These are phyloP conservation scores for Anas platyrhynchos DNA, from an alignment of 2,113 vertebrate genomes.

Conservation along the genomic window DNA sequence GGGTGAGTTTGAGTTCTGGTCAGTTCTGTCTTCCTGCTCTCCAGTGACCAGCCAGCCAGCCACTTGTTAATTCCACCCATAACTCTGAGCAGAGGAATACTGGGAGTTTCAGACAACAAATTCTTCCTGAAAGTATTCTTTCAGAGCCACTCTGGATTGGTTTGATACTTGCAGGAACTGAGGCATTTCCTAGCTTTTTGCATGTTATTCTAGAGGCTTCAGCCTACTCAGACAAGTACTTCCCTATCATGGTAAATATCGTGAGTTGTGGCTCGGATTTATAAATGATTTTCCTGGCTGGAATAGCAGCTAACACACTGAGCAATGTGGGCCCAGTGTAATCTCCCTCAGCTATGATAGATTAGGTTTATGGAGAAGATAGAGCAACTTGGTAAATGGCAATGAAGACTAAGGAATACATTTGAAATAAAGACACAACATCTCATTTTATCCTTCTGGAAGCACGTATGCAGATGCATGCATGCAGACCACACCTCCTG, in stretches of 20 bases:
- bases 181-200: neutral
- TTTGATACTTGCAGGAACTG: neutral
- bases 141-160: neutral
- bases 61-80: too few relatives aligned
- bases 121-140: neutral
- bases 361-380: neutral
- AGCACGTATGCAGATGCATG: neutral
- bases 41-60: too few relatives aligned
- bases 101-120: neutral
- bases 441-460: neutral
- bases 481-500: neutral
- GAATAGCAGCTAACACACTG: neutral
- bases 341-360: neutral
- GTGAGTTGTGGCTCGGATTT: neutral
- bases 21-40: neutral
- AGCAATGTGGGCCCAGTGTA: neutral
- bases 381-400: neutral
- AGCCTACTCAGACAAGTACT: neutral
- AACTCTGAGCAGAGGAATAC: neutral
- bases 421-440: neutral
- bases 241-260: neutral
- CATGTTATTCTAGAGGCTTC: neutral
- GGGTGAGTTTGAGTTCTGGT: neutral
- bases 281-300: neutral
- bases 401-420: neutral